Evolutionary conservation across 2,888 invertebrate genomes (phyloP), one percentile per base, ranked within the genome.

Genomic region (Apamea anceps): DNA sequence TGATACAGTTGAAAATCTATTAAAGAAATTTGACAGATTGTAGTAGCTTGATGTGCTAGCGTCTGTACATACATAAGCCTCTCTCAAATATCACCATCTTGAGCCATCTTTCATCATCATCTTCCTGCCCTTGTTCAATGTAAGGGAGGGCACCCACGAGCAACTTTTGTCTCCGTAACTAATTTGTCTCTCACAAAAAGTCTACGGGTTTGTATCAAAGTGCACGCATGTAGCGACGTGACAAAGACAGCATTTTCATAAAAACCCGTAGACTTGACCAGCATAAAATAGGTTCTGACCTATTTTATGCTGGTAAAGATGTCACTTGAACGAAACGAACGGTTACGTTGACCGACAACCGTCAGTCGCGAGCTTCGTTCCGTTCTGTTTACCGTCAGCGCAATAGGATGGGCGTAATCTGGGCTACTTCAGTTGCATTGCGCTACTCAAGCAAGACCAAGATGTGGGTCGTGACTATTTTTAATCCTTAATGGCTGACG

Each of bases 351-450:
- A 72, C 76, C 72, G 78, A 75, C 51, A 70, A 72, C 45, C 67
- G 6, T 65, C 73, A 37, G 51, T 82, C 62, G 77, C 75, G 65
- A 72, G 51, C 45, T 51, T 15, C 74, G 88, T 86, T 86, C 82
- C 88, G 78, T 76, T 86, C 86, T 78, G 82, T 70, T 87, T 63
- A 75, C 25, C n/a, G 13, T 0, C 51, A n/a, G 15, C 32, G 82
- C 76, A 85, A 86, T 82, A 77, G 48, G 75, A 79, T 70, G 71
- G 72, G n/a, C 18, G 87, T 70, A 82, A 82, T 78, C 68, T 76
- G 73, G 67, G 77, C 70, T 75, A 70, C 37, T 71, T 76, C 7
- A 57, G 70, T 87, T 82, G 85, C 79, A 85, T 37, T 65, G 42
- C 63, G 1, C 78, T 79, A 75, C 79, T 84, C 77, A 80, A 87